These are phyloP conservation scores for Poeciliopsis gracilis DNA, from an alignment of 2,797 vertebrate species.

Conservation along the genomic window DNA sequence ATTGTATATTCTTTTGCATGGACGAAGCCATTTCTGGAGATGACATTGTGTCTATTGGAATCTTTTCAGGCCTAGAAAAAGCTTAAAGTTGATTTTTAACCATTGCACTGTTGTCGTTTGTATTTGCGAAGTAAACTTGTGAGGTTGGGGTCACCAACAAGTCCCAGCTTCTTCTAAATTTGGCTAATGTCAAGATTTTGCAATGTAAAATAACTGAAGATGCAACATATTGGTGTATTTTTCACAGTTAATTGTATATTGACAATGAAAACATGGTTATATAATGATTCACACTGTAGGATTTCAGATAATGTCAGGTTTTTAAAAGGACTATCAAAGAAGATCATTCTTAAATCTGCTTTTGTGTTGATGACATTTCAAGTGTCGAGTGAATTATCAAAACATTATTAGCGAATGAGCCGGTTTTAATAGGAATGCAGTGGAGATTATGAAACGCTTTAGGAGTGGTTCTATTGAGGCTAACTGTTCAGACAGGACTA, in stretches of 20 bases:
- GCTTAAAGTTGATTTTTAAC: background rate
- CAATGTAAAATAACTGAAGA: background rate
- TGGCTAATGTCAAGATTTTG: background rate
- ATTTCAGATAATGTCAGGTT: background rate
- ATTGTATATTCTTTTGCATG: background rate
- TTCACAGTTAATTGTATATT: background rate
- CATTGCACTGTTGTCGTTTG: background rate
- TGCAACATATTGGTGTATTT: background rate
- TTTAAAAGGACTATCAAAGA: background rate
- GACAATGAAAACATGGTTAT: background rate
- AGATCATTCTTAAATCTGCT: background rate
- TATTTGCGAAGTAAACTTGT: background rate
- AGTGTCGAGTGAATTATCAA: background rate
- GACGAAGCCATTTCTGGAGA: background rate
- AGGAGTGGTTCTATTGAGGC: background rate
- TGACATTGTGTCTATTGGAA: background rate
- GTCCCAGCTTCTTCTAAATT: background rate
- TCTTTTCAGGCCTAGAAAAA: background rate
- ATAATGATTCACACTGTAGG: background rate
- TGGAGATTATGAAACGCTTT: background rate
- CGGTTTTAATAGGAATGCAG: background rate
- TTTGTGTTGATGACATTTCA: background rate
- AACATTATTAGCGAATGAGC: background rate
- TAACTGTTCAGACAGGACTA: background rate
- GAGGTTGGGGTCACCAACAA: background rate